Evolutionary conservation across 30 jellyfish, hydroid and myxozoan genomes (phyloP), one percentile per base, ranked within the genome.

Genomic region (Haliclystus octoradiatus): DNA sequence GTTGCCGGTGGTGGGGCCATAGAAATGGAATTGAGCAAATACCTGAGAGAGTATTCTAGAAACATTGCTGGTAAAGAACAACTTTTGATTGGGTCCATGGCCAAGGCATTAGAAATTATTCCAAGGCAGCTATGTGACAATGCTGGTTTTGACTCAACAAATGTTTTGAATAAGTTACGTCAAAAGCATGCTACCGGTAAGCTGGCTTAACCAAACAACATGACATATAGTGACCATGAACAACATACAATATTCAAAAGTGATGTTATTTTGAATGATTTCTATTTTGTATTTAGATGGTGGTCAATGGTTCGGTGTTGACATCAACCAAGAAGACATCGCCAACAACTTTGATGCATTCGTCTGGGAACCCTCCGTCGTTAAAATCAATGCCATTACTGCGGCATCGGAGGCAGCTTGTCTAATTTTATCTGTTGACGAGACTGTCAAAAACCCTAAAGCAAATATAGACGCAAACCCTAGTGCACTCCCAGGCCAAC

Each of bases 1-100:
- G 95, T 91, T 31, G 99, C 99, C 0, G 99, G 99, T 53, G 99
- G 99, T 40, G 99, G 99, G 31, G 99, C 99, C 46, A 91, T 91
- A 47, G 99, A 91, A 72, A 91, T 91, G 99, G 99, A 91, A 66
- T 75, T 91, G 31, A 91, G 99, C 77, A 78, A 84, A 47, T 67
- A 76, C 68, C 53, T 91, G 3, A 88, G 99, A 7, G 99, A 91
- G 23, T 84, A 77, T 85, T 91, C 99, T 13, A 28, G 94, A 57
- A 91, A 84, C 27, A 91, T 91, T 22, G 95, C 99, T 35, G 99
- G 99, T 26, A 91, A 91, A 74, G 99, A 91, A 76, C 99, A 91
- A 34, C 68, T 91, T 12, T 33, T 91, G 0, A 83, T 91, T 9
- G 92, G 95, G 15, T 95, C 99, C 1, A 76, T 76, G 79, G 99